Percentiles rank a stretch among this genome's conserved stretches.
Evolutionary conservation across 2,113 vertebrate species (phyloP).

Genomic region (Stomatorhinus ivindoensis): DNA sequence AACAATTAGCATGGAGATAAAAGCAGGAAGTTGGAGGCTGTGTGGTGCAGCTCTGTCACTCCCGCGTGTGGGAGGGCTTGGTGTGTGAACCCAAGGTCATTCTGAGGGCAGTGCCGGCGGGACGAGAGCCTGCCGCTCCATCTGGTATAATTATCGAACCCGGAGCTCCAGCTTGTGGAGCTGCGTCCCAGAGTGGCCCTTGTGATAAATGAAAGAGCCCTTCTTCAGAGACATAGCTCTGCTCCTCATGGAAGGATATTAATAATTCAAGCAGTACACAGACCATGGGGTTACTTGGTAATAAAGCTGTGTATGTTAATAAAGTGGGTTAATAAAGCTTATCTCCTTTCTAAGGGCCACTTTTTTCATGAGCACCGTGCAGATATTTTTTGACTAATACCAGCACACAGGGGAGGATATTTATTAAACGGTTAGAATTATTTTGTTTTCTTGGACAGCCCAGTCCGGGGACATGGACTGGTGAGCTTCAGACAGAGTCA

Average conservation of each 20-base stretch:
- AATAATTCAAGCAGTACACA: not conserved
- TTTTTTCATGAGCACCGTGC: not conserved
- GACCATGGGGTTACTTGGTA: not conserved
- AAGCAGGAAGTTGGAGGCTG: not conserved
- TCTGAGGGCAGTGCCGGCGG: not conserved
- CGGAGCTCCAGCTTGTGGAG: not conserved
- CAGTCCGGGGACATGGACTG: not conserved
- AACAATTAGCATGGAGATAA: not conserved
- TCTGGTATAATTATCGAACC: not conserved
- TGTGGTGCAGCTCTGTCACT: not conserved
- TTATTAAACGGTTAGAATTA: not conserved
- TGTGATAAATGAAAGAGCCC: not conserved
- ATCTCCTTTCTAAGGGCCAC: not conserved
- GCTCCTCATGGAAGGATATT: not conserved
- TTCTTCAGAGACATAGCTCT: not conserved
- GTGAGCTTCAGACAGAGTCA: not conserved
- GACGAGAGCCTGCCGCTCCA: not conserved
- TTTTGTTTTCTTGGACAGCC: not conserved
- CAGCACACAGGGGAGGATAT: not conserved
- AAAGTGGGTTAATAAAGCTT: not conserved
- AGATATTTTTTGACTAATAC: not conserved
- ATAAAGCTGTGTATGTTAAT: not conserved
- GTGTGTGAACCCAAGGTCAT: not conserved
- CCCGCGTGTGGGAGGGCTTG: not conserved
- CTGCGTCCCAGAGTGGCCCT: not conserved